phyloP scores from a whole-genome alignment of 1,140 invertebrate genomes.

The Helicoverpa zea region DNA sequence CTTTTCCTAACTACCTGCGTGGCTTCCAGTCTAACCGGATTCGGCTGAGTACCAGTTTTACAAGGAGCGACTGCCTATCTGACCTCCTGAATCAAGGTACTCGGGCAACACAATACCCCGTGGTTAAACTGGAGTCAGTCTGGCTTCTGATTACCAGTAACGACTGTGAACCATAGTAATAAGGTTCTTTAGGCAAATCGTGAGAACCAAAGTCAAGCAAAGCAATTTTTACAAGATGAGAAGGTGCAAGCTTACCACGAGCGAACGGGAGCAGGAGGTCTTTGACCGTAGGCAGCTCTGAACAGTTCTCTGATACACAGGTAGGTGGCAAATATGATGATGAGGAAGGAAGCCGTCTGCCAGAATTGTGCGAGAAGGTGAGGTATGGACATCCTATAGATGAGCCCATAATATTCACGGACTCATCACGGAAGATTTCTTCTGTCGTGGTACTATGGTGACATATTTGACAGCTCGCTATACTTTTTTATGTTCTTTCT shows the following conservation, averaged over 20 bases:
- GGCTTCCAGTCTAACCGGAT: no score
- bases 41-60: no score
- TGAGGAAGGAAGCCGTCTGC: neutral
- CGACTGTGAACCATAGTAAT: neutral
- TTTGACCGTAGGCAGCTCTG: neutral
- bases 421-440: neutral
- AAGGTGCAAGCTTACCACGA: no score
- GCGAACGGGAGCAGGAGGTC: neutral
- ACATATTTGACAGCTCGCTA: neutral
- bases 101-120: no score
- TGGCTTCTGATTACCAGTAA: no score
- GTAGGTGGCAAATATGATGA: constrained; percentile 16
- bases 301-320: constrained; percentile 13
- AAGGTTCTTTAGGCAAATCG: neutral
- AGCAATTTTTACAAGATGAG: no score
- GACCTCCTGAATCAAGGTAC: no score
- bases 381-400: neutral
- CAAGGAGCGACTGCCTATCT: no score
- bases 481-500: no score
- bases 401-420: neutral
- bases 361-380: neutral
- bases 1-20: no score
- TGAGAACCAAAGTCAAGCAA: no score
- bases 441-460: neutral
- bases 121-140: no score